Evolutionary conservation across 2,113 vertebrate genomes (phyloP).

Genomic region (Rhinoderma darwinii): DNA sequence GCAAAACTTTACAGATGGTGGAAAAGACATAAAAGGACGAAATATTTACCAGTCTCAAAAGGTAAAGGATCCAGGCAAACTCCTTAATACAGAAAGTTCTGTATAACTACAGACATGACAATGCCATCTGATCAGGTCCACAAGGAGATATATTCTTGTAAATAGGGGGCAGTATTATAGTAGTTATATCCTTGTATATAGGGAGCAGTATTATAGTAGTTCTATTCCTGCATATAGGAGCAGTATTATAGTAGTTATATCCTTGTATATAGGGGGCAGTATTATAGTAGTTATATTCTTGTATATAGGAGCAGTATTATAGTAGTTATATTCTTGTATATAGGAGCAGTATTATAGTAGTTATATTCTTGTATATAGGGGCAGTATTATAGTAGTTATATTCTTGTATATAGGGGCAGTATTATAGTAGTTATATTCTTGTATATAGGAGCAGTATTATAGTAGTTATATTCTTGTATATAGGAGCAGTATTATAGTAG

Average conservation of each 20-base stretch:
- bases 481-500: not conserved
- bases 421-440: conserved; percentile 7
- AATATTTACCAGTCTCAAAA: not conserved
- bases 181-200: not conserved
- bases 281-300: conserved; percentile 21
- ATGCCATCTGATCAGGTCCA: no score
- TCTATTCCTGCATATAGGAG: not conserved
- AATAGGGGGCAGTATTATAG: not conserved
- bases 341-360: not conserved
- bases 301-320: not conserved
- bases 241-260: conserved; percentile 29
- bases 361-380: not conserved
- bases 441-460: not conserved
- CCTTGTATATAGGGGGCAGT: not conserved
- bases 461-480: conserved; percentile 10
- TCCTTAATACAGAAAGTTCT: no score
- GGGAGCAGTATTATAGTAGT: not conserved
- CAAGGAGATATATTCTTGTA: no score
- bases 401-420: conserved; percentile 3
- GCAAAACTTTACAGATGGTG: not conserved
- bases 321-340: conserved; percentile 5
- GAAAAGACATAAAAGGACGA: not conserved
- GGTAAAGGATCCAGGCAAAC: no score
- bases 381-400: conserved; percentile 2
- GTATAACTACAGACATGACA: no score